These are phyloP conservation scores for Sternotherus odoratus DNA, from an alignment of 2,797 vertebrate genomes.

Conservation along the genomic window DNA sequence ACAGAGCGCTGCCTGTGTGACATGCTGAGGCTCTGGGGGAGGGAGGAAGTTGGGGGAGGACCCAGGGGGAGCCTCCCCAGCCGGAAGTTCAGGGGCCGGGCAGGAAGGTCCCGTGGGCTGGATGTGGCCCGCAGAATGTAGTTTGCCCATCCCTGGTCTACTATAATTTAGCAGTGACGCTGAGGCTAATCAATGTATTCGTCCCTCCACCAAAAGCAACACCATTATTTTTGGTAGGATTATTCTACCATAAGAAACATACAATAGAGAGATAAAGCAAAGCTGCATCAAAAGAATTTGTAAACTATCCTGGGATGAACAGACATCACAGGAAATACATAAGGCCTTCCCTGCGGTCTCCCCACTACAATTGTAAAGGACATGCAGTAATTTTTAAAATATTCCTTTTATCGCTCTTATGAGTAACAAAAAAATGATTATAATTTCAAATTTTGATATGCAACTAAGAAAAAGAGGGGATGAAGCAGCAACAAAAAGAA, in stretches of 20 bases:
- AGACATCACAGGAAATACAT: background rate
- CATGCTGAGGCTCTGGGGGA: too few relatives aligned
- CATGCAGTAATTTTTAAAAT: background rate
- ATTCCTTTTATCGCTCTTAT: background rate
- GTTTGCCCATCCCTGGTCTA: background rate
- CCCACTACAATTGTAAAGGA: background rate
- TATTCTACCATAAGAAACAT: background rate
- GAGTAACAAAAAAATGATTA: background rate
- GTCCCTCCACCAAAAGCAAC: background rate
- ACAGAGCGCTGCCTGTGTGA: too few relatives aligned
- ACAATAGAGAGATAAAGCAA: background rate
- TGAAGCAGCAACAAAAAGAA: too few relatives aligned
- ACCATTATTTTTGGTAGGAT: background rate
- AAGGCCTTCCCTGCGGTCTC: background rate
- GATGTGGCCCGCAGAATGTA: too few relatives aligned
- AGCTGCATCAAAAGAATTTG: background rate
- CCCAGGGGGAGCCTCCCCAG: too few relatives aligned
- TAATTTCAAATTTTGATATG: background rate
- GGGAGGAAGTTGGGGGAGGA: too few relatives aligned
- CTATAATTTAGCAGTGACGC: slow-evolving; percentile 8
- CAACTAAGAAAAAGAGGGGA: background rate
- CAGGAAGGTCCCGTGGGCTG: too few relatives aligned
- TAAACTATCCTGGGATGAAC: background rate
- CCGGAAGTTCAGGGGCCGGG: too few relatives aligned
- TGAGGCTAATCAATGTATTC: background rate